Evolutionary conservation across 53 echinoderm and acorn worm genomes (phyloP).

Genomic region (Mesocentrotus franciscanus): DNA sequence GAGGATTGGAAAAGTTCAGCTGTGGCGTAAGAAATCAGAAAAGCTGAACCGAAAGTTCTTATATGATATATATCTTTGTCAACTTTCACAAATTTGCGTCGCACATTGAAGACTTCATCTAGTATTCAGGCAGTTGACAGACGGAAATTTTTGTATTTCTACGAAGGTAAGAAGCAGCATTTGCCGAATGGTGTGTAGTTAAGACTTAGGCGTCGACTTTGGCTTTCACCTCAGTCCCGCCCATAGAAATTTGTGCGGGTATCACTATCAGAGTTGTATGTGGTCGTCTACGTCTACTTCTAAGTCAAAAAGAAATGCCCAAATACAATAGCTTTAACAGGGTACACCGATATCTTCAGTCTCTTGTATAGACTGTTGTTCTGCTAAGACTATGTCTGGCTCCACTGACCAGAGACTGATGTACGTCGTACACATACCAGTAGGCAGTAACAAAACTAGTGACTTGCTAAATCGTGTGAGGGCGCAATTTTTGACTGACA

Average conservation of each 20-base stretch:
- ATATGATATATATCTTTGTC: background rate
- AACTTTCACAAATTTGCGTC: background rate
- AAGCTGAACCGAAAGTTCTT: background rate
- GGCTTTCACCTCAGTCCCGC: conserved; percentile 10
- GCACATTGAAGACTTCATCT: background rate
- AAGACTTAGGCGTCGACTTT: conserved; percentile 4
- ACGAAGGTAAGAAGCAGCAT: background rate
- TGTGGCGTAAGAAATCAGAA: background rate
- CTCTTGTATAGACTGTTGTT: no score
- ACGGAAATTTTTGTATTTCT: background rate
- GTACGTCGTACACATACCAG: no score
- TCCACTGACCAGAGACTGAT: no score
- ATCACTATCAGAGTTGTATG: no score
- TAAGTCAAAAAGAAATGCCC: no score
- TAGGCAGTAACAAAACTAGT: no score
- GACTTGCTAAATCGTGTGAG: no score
- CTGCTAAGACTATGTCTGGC: no score
- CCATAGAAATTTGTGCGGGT: background rate
- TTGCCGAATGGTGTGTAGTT: background rate
- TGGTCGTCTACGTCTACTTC: fast-evolving
- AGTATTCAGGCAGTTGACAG: background rate
- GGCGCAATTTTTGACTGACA: no score
- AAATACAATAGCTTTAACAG: no score
- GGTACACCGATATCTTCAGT: no score
- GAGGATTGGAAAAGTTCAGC: background rate